Evolutionary conservation across 2,113 vertebrate species (phyloP).

Genomic region (Muntiacus reevesi): DNA sequence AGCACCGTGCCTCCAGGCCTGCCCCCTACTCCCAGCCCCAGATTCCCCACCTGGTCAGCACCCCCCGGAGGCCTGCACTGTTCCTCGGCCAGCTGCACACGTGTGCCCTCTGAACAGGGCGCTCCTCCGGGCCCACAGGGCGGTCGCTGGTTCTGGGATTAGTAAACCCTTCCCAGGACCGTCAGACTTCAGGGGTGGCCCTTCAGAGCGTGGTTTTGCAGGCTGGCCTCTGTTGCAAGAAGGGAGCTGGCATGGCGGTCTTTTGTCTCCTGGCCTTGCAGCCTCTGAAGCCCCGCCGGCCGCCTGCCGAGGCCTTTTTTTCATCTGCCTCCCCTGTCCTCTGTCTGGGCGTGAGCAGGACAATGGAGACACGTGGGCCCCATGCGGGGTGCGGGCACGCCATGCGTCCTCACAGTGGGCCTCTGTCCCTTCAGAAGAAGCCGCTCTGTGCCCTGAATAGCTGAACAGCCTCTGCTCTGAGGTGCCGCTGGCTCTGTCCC

Average conservation of each 20-base stretch:
- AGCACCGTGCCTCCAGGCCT: too few species aligned
- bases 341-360: not conserved
- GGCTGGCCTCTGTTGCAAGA: not conserved
- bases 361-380: not conserved
- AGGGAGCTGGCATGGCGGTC: fast-evolving
- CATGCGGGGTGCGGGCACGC: fast-evolving
- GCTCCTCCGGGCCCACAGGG: not conserved
- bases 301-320: not conserved
- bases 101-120: not conserved
- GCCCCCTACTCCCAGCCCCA: fast-evolving
- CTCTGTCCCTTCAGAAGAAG: not conserved
- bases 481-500: not conserved
- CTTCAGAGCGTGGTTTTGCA: not conserved
- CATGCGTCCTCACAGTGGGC: not conserved
- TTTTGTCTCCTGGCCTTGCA: fast-evolving
- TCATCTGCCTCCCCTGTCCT: not conserved
- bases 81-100: fast-evolving
- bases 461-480: not conserved
- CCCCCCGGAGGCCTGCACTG: fast-evolving
- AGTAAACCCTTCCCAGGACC: not conserved
- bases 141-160: fast-evolving
- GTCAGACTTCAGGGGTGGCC: not conserved
- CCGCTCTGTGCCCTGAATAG: not conserved
- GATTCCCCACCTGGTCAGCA: fast-evolving
- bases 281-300: fast-evolving